Percentiles rank a stretch among this genome's conserved stretches.
phyloP scores from a whole-genome alignment of 2,888 invertebrate species.

The Anticlea derivata region DNA sequence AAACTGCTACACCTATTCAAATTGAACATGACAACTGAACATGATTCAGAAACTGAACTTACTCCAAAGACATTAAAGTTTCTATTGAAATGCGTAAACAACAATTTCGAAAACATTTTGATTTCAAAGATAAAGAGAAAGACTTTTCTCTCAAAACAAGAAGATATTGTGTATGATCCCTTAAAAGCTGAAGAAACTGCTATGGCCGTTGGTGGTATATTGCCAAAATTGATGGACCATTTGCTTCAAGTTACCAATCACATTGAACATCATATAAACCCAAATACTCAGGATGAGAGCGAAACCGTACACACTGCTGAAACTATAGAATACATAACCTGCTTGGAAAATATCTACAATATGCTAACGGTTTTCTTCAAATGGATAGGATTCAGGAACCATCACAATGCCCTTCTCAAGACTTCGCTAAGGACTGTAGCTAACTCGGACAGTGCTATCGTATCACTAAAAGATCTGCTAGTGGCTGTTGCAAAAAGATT shows the following conservation, averaged over 20 bases:
- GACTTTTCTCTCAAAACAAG: conserved; percentile 64
- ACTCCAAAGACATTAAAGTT: conserved; percentile 62
- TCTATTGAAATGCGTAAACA: conserved; percentile 59
- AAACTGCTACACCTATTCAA: conserved; percentile 62
- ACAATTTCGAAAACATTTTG: conserved; percentile 57
- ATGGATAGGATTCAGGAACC: conserved; percentile 85
- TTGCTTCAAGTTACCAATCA: conserved; percentile 52
- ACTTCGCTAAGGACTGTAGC: conserved; percentile 67
- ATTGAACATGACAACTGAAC: conserved; percentile 53
- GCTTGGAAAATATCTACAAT: conserved; percentile 81
- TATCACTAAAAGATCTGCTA: conserved; percentile 62
- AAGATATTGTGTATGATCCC: conserved; percentile 54
- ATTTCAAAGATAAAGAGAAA: conserved; percentile 68
- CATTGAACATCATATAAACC: conserved; percentile 50
- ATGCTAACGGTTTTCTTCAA: conserved; percentile 84
- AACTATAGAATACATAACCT: conserved; percentile 62
- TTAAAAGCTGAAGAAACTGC: conserved; percentile 66
- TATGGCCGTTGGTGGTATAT: conserved; percentile 50
- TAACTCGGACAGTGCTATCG: conserved; percentile 47
- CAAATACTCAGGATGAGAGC: conserved; percentile 49
- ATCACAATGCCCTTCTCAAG: conserved; percentile 61
- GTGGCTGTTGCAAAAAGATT: conserved; percentile 66
- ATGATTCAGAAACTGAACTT: conserved; percentile 49
- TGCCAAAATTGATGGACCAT: conserved; percentile 65
- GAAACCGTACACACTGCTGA: conserved; percentile 51